Evolutionary conservation across 64 coral and sea anemone genomes (phyloP), one percentile per base, ranked within the genome.

Genomic region (Stichodactyla mertensii): DNA sequence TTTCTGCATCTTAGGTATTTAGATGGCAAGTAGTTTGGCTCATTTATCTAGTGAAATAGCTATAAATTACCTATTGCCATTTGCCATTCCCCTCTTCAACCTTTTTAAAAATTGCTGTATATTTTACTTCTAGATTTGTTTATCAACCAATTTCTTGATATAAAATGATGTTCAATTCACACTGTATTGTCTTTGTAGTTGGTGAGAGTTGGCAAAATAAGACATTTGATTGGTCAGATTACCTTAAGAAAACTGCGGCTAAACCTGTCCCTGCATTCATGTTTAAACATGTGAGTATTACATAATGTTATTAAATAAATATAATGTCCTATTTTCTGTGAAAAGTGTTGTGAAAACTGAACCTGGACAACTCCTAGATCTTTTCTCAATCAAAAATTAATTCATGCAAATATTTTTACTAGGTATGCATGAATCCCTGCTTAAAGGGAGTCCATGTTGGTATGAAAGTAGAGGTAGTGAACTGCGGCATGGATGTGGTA

Each of bases 401-500:
- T n/a, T 66, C 20, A 66, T 66, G 62, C 6, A n/a, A 6, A 4
- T 23, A n/a, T 22, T 66, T 45, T 66, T 5, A 22, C 27, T 66
- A 98, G 95, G 97, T 94, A 27, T 91, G 93, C 59, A 83, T 99
- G 20, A 99, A 92, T n/a, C 93, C 97, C 2, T 99, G 97, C 86
- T 88, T 99, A 27, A 99, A 99, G 81, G 97, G 93, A 4, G 97
- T 99, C 14, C 97, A 99, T 91, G 93, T 99, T 52, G 97, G 97
- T 16, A 99, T 99, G 97, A 99, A 99, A 80, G 97, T 99, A 7
- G 97, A 99, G 69, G 97, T 99, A 54, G 93, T 99, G 4, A 99
- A 99, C 62, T 95, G 90, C 54, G 93, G 97, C 16, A 89, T 99
- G 64, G 93, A 94, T 77, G 93, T 92, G 18, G 82, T 95, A 51